Evolutionary conservation across 2,113 vertebrate genomes (phyloP).

Genomic region (Phalacrocorax carbo): DNA sequence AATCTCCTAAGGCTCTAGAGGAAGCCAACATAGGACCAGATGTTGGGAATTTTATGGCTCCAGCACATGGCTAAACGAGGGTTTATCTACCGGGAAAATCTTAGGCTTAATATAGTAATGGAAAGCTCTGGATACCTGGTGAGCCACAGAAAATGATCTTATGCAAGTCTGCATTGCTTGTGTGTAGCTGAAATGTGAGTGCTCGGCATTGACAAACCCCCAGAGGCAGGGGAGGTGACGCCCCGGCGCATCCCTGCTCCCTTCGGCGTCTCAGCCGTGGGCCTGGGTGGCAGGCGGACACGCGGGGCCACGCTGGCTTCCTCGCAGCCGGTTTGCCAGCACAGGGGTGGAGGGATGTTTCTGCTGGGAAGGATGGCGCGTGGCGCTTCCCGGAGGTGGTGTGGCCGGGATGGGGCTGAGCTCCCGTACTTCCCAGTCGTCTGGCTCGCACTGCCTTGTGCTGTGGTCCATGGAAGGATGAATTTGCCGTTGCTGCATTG

Average conservation of each 20-base stretch:
- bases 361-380: accelerated
- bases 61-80: background rate
- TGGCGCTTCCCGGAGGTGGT: background rate
- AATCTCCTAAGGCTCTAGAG: background rate
- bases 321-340: background rate
- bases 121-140: background rate
- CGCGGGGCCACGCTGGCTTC: accelerated
- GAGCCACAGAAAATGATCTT: background rate
- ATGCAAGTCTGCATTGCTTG: accelerated
- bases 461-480: background rate
- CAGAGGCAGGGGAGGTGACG: background rate
- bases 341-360: accelerated
- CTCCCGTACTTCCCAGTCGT: accelerated
- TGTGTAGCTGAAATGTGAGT: accelerated
- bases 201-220: accelerated
- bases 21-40: background rate
- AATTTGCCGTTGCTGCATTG: background rate
- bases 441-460: accelerated
- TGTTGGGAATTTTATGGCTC: background rate
- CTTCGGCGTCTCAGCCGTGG: accelerated
- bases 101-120: background rate
- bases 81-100: background rate
- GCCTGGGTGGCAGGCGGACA: background rate
- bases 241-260: background rate
- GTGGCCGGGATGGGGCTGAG: background rate